phyloP scores from a whole-genome alignment of 2,113 vertebrate genomes.

The Anoura caudifer region DNA sequence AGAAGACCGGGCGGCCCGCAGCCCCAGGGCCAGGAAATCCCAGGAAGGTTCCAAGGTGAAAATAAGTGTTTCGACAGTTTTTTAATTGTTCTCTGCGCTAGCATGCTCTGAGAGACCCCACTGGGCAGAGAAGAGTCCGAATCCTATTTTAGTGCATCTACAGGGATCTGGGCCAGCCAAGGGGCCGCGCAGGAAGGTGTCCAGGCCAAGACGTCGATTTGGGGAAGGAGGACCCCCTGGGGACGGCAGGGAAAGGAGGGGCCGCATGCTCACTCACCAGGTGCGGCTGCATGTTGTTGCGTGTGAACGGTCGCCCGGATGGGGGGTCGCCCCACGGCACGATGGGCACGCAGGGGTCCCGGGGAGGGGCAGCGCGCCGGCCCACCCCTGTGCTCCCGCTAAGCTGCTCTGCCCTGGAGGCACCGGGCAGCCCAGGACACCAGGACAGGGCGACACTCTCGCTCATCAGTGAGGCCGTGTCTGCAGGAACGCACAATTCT shows the following conservation, averaged over 20 bases:
- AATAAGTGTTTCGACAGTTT: background rate
- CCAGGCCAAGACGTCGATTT: accelerated
- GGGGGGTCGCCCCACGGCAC: background rate
- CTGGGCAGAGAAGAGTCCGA: background rate
- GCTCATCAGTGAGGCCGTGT: background rate
- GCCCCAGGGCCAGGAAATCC: background rate
- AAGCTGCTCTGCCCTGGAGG: too few species aligned
- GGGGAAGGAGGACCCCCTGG: background rate
- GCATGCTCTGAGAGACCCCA: accelerated
- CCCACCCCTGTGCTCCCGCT: accelerated
- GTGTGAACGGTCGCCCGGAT: accelerated
- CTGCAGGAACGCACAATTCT: accelerated
- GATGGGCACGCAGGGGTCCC: background rate
- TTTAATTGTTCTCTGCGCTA: background rate
- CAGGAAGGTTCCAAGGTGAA: background rate
- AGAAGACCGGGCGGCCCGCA: background rate
- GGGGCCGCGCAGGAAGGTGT: accelerated
- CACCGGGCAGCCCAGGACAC: accelerated
- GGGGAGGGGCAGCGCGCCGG: accelerated
- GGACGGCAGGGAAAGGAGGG: accelerated
- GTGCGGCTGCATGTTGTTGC: accelerated
- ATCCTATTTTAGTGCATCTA: background rate
- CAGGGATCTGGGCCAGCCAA: background rate
- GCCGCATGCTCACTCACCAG: accelerated
- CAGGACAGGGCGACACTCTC: accelerated